Conservation (phyloP, 1,140 invertebrate genomes). For the Wiebesia pumilae region DNA sequence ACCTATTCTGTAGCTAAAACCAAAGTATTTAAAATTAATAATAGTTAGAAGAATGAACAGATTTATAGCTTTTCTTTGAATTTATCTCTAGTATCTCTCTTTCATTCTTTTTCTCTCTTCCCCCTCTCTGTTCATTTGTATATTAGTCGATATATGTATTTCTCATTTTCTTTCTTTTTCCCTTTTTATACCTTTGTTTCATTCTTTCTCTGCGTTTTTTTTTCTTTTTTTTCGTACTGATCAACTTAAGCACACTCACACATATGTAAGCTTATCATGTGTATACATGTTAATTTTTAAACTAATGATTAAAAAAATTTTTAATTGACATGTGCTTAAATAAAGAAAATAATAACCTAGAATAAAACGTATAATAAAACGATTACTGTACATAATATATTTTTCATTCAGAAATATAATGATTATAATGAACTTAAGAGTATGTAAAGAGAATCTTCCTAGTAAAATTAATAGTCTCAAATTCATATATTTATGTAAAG, state of each 20-base stretch:
- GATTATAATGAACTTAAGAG: neutral
- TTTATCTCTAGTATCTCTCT: neutral
- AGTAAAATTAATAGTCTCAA: neutral
- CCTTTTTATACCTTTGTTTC: neutral
- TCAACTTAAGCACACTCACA: too few relatives aligned
- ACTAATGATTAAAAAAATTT: neutral
- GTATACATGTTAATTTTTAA: too few relatives aligned
- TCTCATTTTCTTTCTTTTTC: neutral
- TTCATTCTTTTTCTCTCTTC: neutral
- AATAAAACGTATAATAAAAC: neutral
- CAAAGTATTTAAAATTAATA: neutral
- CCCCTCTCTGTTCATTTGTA: neutral
- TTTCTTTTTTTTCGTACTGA: neutral
- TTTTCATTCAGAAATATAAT: neutral
- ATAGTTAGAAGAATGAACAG: neutral
- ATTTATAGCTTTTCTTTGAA: neutral
- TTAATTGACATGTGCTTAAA: neutral
- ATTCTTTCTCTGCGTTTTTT: neutral
- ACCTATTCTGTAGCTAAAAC: neutral
- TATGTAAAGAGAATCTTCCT: neutral
- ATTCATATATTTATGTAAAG: neutral
- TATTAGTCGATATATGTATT: neutral
- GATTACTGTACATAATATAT: conserved; percentile 14
- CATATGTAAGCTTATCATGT: too few relatives aligned
- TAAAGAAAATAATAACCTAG: neutral